Conservation (phyloP, 92 coral and sea anemone species). For the Umimayanthus chanpuru region DNA sequence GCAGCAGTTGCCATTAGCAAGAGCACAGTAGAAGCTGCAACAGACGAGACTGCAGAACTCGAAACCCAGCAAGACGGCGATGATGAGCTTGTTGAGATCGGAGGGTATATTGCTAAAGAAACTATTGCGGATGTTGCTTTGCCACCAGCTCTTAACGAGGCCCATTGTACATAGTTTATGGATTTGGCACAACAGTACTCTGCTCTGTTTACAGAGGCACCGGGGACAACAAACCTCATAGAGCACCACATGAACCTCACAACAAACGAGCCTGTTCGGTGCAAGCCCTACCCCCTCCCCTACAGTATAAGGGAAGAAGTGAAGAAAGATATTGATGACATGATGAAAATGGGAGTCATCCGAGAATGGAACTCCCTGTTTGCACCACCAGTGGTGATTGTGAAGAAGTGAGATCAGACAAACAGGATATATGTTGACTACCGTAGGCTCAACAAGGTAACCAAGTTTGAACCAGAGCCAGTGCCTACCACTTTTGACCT, state of each 20-base stretch:
- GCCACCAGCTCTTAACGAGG: background rate
- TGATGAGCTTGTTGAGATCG: slow-evolving; percentile 26
- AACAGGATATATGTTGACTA: slow-evolving; percentile 62
- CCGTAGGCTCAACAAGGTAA: slow-evolving; percentile 52
- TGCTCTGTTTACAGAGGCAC: slow-evolving; percentile 27
- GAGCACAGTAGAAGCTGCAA: background rate
- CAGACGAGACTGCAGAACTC: background rate
- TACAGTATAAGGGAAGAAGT: slow-evolving; percentile 48
- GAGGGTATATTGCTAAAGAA: slow-evolving; percentile 27
- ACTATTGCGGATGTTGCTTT: background rate
- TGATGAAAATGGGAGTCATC: slow-evolving; percentile 52
- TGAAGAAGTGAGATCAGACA: slow-evolving; percentile 55
- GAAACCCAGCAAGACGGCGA: background rate
- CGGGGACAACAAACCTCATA: slow-evolving; percentile 10
- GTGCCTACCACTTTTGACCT: slow-evolving; percentile 48
- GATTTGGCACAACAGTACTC: slow-evolving; percentile 33
- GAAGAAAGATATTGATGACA: slow-evolving; percentile 44
- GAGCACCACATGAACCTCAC: slow-evolving; percentile 45
- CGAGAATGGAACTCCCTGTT: slow-evolving; percentile 48
- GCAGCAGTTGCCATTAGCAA: background rate
- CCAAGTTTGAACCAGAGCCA: slow-evolving; percentile 58
- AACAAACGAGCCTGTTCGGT: slow-evolving; percentile 45
- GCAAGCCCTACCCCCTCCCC: slow-evolving; percentile 50
- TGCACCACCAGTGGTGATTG: slow-evolving; percentile 52
- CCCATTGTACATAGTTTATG: slow-evolving; percentile 20